Evolutionary conservation across 2,888 invertebrate genomes (phyloP), one percentile per base, ranked within the genome.

Genomic region (Rhaphigaster nebulosa): DNA sequence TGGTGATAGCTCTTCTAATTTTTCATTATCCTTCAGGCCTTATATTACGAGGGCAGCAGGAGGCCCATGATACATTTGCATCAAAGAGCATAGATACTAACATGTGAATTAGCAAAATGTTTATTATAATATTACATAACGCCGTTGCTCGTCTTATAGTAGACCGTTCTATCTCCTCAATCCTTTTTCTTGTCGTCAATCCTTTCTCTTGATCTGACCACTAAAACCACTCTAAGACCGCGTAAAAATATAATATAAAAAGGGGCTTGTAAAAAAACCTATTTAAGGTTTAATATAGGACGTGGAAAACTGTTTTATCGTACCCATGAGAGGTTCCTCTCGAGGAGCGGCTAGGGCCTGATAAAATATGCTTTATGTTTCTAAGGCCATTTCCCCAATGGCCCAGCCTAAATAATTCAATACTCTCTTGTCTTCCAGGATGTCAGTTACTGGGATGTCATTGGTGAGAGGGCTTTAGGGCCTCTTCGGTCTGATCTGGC

Each of bases 331-430:
- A 38, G 70, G 34, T 38, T 45, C 45, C 45, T 84, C 26, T n/a
- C 13, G 15, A 50, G 84, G 84, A 84, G 84, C n/a, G 45, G 84
- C 84, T 26, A 84, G 84, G 84, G 84, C 84, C 84, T 84, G 84
- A 84, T 84, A 84, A 84, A 84, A 84, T 84, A 84, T 84, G 84
- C 70, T 76, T 76, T 76, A 84, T 84, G 84, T 84, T 84, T 84
- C 84, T 45, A n/a, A 84, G 84, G 84, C n/a, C 84, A 84, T 84
- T 50, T 45, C 84, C 70, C 84, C 41, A 45, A 84, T 50, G 45
- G 84, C 45, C 84, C 18, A 26, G 45, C 12, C 45, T 84, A 84
- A 84, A 84, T 84, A 84, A 84, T 84, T 84, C 84, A 84, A 84
- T 84, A 84, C 45, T 84, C 41, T 4, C 84, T 41, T 45, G 84